Base-by-base conservation (phyloP, 2,113 vertebrate genomes). In the Oplegnathus fasciatus region DNA sequence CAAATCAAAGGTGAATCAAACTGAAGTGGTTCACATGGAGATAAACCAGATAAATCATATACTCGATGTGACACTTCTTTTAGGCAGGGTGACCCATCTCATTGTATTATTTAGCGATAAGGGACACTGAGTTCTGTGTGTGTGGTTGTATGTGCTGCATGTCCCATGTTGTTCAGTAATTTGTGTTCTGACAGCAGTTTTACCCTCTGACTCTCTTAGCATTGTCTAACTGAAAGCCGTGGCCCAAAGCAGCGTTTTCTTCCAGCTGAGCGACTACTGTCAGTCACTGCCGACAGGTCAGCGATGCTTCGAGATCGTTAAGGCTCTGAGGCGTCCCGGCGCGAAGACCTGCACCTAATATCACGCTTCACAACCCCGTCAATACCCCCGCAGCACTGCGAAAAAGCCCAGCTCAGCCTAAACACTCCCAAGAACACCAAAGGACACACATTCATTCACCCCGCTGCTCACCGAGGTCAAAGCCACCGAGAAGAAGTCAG, bases 311-410 rank as follows among this genome's bases (percentile, higher is more conserved):
- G 42, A 44, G 83, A 90, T 90, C 77, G 17, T 93, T 91, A 78
- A 52, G 64, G 76, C 80, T 82, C 58, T 66, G 87, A 85, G 80
- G 80, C 64, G 20, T 80, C 55, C 70, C 37, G 78, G 75, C 64
- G 83, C 62, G 8, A 84, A 90, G 73, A 83, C 86, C 81, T 80
- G 80, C 75, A 86, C 78, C 86, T 85, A 92, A 94, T 93, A 89
- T 91, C 93, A 93, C 76, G 89, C 92, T 94, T 84, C 91, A 88
- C 75, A 58, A 74, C 80, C 68, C 74, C 50, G 46, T 82, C 89
- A 64, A 90, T 88, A 90, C 65, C 73, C 68, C 75, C 0, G 28
- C 85, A 72, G 77, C 67, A 24, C 26, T 0, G 24, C 7, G 26
- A 65, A 70, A 72, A 54, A 57, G 28, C 50, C 52, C 68, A 24